A percentile compares a stretch with the other conserved stretches of the same genome.
These are phyloP conservation scores for Microchirus variegatus DNA, from an alignment of 2,797 vertebrate species.

Conservation along the genomic window DNA sequence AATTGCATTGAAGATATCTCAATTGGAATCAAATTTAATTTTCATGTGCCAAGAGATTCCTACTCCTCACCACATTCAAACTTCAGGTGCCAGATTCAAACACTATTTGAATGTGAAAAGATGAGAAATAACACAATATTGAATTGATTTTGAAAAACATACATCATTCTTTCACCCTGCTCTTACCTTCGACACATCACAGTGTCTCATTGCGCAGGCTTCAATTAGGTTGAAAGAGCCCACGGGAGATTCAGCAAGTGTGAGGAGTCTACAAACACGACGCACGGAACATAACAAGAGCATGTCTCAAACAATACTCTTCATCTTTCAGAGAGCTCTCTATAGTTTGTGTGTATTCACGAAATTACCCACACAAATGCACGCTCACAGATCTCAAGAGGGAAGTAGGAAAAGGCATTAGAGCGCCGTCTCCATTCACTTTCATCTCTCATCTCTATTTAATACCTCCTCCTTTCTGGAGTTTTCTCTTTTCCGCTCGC, in stretches of 20 bases:
- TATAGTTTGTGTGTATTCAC: constrained; percentile 24
- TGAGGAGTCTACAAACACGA: constrained; percentile 28
- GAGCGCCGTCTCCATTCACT: constrained; percentile 70
- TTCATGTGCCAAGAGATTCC: not conserved
- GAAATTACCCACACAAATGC: constrained; percentile 3
- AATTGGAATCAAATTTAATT: not conserved
- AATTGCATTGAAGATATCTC: not conserved
- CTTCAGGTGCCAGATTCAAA: constrained; percentile 1
- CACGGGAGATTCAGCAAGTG: constrained; percentile 41
- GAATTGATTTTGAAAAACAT: constrained; percentile 36
- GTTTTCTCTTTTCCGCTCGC: constrained; percentile 43
- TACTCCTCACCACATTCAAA: not conserved
- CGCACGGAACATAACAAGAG: constrained; percentile 53
- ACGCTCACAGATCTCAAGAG: constrained; percentile 58
- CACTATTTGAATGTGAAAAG: constrained; percentile 29
- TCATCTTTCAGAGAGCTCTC: constrained; percentile 62
- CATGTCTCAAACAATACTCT: constrained; percentile 62
- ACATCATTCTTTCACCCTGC: constrained; percentile 1
- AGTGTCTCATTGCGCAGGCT: constrained; percentile 8
- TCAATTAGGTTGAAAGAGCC: constrained; percentile 65
- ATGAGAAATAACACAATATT: constrained; percentile 35
- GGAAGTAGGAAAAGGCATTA: constrained; percentile 68
- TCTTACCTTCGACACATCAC: constrained; percentile 47
- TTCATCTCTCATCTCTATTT: constrained; percentile 78
- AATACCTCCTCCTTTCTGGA: constrained; percentile 64